Evolutionary conservation across 2,888 invertebrate genomes (phyloP).

Genomic region (Parnassius glacialis): DNA sequence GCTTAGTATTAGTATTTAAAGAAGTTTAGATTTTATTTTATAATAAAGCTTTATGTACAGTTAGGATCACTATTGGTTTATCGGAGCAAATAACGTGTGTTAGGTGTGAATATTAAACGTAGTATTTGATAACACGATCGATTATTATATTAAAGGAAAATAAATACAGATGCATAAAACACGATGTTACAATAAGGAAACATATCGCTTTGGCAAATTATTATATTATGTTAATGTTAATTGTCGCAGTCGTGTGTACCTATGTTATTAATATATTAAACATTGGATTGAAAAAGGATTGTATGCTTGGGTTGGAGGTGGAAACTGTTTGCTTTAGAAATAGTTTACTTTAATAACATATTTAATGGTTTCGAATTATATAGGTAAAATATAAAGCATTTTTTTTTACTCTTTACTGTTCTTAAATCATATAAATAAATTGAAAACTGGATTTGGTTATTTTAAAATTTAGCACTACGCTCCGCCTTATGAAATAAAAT

Average conservation of each 20-base stretch:
- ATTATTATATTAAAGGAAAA: constrained; percentile 49
- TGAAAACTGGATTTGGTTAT: constrained; percentile 16
- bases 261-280: constrained; percentile 48
- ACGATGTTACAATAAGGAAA: constrained; percentile 77
- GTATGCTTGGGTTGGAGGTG: not conserved
- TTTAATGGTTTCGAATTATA: constrained; percentile 5
- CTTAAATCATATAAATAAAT: not conserved
- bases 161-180: constrained; percentile 56
- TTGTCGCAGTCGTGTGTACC: constrained; percentile 42
- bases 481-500: constrained; percentile 42
- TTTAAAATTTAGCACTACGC: constrained; percentile 7
- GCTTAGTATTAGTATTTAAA: constrained; percentile 69
- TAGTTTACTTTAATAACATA: not conserved
- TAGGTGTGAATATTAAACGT: constrained; percentile 72
- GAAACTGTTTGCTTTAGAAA: not conserved
- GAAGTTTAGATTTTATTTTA: constrained; percentile 75
- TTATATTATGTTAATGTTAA: constrained; percentile 39
- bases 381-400: not conserved
- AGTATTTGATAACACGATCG: constrained; percentile 76
- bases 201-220: constrained; percentile 77
- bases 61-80: constrained; percentile 68
- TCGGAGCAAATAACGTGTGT: constrained; percentile 61
- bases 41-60: constrained; percentile 77
- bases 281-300: constrained; percentile 13
- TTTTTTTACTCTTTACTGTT: constrained; percentile 2